phyloP scores from a whole-genome alignment of 2,113 vertebrate species.

The Garra rufa region DNA sequence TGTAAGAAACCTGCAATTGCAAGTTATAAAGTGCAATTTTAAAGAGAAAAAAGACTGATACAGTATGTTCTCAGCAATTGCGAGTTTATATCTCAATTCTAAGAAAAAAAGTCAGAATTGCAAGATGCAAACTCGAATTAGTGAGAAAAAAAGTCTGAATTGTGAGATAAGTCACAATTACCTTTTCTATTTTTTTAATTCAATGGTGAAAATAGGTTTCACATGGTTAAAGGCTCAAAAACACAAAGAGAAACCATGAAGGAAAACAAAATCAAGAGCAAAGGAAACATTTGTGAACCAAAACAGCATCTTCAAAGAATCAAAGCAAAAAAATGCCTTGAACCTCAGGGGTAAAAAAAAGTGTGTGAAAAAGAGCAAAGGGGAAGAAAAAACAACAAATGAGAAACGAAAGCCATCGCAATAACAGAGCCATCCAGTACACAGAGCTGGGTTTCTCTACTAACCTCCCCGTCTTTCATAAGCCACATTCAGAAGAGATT shows the following conservation, averaged over 20 bases:
- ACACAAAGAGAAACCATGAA: background rate
- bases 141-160: no score
- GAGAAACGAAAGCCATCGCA: background rate
- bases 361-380: background rate
- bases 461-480: background rate
- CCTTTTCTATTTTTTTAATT: no score
- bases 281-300: slow-evolving; percentile 24
- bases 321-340: background rate
- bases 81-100: no score
- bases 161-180: no score
- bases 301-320: background rate
- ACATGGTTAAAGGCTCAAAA: background rate
- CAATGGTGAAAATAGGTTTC: no score
- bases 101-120: no score
- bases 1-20: no score
- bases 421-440: background rate
- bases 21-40: no score
- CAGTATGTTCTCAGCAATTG: no score
- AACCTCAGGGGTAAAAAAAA: background rate
- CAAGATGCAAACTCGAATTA: no score
- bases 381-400: background rate
- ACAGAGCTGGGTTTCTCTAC: background rate
- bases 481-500: slow-evolving; percentile 21
- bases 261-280: background rate
- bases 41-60: no score